These are phyloP conservation scores for Gymnodraco acuticeps DNA, from an alignment of 2,797 vertebrate genomes.

Conservation along the genomic window DNA sequence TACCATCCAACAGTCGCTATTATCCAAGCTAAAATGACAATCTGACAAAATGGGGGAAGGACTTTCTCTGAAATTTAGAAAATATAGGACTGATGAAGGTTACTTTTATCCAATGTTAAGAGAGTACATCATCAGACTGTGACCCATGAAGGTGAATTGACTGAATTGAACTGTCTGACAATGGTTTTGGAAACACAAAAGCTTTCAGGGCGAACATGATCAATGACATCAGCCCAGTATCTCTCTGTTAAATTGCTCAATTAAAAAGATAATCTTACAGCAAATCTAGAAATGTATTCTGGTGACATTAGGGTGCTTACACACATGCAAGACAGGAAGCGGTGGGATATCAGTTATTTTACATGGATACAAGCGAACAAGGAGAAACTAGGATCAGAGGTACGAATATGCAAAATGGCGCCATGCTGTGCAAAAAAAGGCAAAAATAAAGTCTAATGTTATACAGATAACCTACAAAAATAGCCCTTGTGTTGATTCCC, in stretches of 20 bases:
- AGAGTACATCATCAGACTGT: background rate
- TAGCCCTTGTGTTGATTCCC: conserved; percentile 6
- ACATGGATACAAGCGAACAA: conserved; percentile 10
- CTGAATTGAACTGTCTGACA: background rate
- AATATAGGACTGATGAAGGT: background rate
- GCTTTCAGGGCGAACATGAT: background rate
- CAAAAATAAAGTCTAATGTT: conserved; percentile 1
- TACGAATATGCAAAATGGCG: conserved; percentile 22
- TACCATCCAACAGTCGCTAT: conserved; percentile 28
- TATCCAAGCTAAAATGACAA: conserved; percentile 18
- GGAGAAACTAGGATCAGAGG: conserved; percentile 16
- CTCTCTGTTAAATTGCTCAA: background rate
- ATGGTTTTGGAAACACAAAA: background rate
- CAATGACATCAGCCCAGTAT: background rate
- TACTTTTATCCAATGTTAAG: conserved; percentile 15
- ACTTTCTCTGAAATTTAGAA: conserved; percentile 9
- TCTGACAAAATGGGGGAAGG: conserved; percentile 20
- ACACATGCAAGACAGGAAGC: conserved; percentile 13
- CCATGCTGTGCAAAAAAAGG: conserved; percentile 23
- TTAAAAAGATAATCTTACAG: background rate
- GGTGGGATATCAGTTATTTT: conserved; percentile 25
- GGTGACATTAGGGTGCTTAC: background rate
- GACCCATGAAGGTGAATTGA: background rate
- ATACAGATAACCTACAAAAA: conserved; percentile 10
- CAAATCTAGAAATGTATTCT: background rate